Percentiles rank a stretch among this genome's conserved stretches.
Evolutionary conservation across 2,888 invertebrate genomes (phyloP).

Genomic region (Thera obeliscata): DNA sequence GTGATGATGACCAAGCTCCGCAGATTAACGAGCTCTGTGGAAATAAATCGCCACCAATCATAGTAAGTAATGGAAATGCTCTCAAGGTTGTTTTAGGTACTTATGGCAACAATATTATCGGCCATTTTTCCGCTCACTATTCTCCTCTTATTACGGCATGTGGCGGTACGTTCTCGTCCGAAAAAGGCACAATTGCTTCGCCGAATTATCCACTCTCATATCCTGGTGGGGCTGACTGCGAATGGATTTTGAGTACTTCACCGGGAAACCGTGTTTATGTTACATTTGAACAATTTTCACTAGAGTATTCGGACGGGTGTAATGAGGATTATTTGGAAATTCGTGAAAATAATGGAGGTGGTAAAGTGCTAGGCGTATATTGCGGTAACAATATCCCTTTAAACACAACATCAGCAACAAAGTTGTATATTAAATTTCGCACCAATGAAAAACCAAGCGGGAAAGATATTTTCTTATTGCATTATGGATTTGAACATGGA

Average conservation of each 20-base stretch:
- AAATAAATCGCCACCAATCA: conserved; percentile 84
- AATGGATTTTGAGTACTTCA: conserved; percentile 85
- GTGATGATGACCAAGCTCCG: conserved; percentile 86
- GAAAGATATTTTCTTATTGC: conserved; percentile 88
- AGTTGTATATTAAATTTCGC: conserved; percentile 91
- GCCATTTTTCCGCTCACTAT: conserved; percentile 73
- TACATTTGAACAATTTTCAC: conserved; percentile 87
- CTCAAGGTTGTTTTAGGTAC: conserved; percentile 80
- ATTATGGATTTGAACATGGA: conserved; percentile 88
- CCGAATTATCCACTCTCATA: conserved; percentile 94
- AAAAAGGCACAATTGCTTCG: conserved; percentile 90
- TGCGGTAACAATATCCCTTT: conserved; percentile 88
- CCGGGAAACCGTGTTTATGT: conserved; percentile 88
- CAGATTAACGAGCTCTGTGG: conserved; percentile 88
- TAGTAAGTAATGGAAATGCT: conserved; percentile 88
- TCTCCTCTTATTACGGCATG: conserved; percentile 86
- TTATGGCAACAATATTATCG: conserved; percentile 55
- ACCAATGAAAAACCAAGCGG: conserved; percentile 85
- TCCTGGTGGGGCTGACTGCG: conserved; percentile 88
- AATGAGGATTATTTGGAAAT: conserved; percentile 94
- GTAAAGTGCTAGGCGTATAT: conserved; percentile 87
- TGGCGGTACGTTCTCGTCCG: conserved; percentile 90
- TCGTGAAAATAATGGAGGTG: conserved; percentile 86
- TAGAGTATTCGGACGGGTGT: conserved; percentile 90
- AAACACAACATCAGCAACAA: conserved; percentile 83